Evolutionary conservation across 2,888 invertebrate species (phyloP), one percentile per base, ranked within the genome.

Genomic region (Lithophane socia): DNA sequence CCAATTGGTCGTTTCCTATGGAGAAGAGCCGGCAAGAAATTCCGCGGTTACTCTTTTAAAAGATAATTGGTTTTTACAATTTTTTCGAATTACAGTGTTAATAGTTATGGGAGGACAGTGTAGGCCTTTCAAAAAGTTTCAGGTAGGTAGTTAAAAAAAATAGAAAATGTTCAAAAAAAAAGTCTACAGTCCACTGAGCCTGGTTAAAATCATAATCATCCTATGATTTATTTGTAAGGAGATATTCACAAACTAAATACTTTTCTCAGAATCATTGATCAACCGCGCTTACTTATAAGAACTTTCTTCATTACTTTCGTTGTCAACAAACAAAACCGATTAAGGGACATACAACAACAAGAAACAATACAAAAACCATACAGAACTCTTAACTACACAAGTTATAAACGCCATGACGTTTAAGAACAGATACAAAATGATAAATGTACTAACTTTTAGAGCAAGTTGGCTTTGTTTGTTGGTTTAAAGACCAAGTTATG

Each of bases 381-480:
- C 66, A 61, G 44, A 85, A 63, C 66, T 82, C 13, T 0, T 73
- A 74, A 80, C 65, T 56, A 49, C 63, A 64, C 54, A 86, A 87
- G 37, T 84, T 78, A 75, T 24, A 73, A 54, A 69, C 64, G 65
- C 68, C 64, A 63, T 61, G 12, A 42, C 77, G 54, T 61, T 78
- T 78, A 87, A 71, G 56, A 47, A 73, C 63, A 64, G 61, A 61
- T 78, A 66, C 47, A 70, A 67, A 77, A 73, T 79, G 86, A 86
- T 81, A 79, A 79, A 87, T 74, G 75, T 42, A 63, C 16, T 10
- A 83, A 86, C 54, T 79, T 87, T 44, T 24, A 65, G 4, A 56
- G 21, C 12, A 64, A 80, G 58, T 77, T 67, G 37, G 10, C 66
- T 75, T 65, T 75, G 56, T 73, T 69, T 63, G 54, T 49, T 73